Percentiles rank a stretch among this genome's conserved stretches.
These are phyloP conservation scores for Theristicus caerulescens DNA, from an alignment of 2,113 vertebrate species.

Conservation along the genomic window DNA sequence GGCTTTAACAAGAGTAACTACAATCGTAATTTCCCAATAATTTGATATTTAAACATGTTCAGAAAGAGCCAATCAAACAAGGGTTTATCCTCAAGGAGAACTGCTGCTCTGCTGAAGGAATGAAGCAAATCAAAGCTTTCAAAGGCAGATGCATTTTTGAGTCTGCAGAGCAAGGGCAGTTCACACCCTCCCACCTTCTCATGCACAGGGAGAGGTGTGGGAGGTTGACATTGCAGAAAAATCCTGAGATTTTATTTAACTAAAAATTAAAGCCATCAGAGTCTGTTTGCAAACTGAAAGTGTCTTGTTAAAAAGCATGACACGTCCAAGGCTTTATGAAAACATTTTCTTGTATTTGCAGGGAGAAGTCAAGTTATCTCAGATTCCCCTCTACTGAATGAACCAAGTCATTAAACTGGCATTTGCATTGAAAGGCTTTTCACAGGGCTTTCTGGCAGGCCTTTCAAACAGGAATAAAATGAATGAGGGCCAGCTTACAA, in stretches of 20 bases:
- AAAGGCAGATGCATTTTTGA: neutral
- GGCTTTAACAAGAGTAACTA: neutral
- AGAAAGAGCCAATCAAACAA: neutral
- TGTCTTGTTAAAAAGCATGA: slow-evolving; percentile 66
- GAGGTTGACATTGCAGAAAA: neutral
- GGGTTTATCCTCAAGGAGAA: neutral
- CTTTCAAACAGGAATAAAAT: slow-evolving; percentile 69
- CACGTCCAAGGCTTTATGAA: slow-evolving; percentile 73
- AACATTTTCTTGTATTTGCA: slow-evolving; percentile 73
- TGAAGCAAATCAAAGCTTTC: neutral
- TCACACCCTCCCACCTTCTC: neutral
- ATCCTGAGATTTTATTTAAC: neutral
- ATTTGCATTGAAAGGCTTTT: slow-evolving; percentile 78
- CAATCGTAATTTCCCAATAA: neutral
- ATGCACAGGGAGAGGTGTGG: neutral
- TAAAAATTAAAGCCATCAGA: neutral
- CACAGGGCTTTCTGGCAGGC: slow-evolving; percentile 76
- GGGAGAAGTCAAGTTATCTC: slow-evolving; percentile 70
- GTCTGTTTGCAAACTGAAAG: slow-evolving; percentile 41
- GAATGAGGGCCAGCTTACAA: slow-evolving; percentile 76
- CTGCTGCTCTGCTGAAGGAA: neutral
- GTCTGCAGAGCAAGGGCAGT: neutral
- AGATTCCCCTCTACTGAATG: slow-evolving; percentile 71
- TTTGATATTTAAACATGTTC: slow-evolving; percentile 18
- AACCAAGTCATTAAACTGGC: slow-evolving; percentile 77